These are phyloP conservation scores for Eupithecia centaureata DNA, from an alignment of 2,888 invertebrate genomes.

Conservation along the genomic window DNA sequence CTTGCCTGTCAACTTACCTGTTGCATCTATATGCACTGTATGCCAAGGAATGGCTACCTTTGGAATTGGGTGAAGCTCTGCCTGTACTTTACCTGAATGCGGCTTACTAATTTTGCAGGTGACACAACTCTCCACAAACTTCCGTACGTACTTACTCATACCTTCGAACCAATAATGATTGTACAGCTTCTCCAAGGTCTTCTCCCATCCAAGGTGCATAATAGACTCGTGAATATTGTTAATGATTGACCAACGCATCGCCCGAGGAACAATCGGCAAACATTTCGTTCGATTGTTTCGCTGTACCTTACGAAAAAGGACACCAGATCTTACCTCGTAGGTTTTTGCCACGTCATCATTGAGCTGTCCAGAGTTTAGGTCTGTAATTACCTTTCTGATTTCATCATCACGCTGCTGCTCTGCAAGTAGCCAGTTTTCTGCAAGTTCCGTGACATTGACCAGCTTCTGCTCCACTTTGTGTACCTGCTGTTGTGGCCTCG, in stretches of 20 bases:
- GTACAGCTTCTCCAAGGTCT: background rate
- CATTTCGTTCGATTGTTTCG: background rate
- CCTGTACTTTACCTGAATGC: background rate
- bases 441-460: background rate
- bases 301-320: background rate
- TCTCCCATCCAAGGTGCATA: background rate
- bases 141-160: background rate
- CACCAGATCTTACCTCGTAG: background rate
- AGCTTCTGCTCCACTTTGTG: background rate
- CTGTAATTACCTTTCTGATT: too few species aligned
- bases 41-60: background rate
- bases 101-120: background rate
- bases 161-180: constrained; percentile 1
- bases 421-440: background rate
- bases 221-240: background rate
- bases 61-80: too few species aligned
- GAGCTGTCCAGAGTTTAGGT: background rate
- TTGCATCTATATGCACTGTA: background rate
- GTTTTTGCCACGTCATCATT: background rate
- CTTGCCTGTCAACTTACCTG: background rate
- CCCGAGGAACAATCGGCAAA: background rate
- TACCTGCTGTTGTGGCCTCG: too few species aligned
- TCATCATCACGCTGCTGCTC: background rate
- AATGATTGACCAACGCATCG: background rate
- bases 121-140: background rate